Evolutionary conservation across 2,888 invertebrate genomes (phyloP).

Genomic region (Steromphala cineraria): DNA sequence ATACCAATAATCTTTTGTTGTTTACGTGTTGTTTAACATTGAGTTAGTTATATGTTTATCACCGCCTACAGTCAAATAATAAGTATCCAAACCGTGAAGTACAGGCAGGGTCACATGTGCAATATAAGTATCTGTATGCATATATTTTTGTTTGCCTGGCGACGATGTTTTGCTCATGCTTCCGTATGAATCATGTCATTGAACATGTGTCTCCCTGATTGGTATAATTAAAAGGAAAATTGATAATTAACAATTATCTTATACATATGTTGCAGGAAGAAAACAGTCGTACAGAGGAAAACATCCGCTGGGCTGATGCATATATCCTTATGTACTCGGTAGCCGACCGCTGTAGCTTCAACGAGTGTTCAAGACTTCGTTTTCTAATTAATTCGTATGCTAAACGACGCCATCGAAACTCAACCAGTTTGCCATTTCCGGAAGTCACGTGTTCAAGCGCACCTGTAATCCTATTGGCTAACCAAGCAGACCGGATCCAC

Average conservation of each 20-base stretch:
- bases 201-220: too few species aligned
- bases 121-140: too few species aligned
- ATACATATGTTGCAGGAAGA: conserved; percentile 53
- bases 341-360: conserved; percentile 90
- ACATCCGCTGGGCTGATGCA: conserved; percentile 92
- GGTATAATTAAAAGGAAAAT: too few species aligned
- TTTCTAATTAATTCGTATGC: conserved; percentile 70
- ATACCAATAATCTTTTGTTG: background rate
- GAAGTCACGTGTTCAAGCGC: conserved; percentile 35
- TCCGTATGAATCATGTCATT: too few species aligned
- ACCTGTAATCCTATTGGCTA: conserved; percentile 88
- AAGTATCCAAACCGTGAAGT: too few species aligned
- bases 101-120: too few species aligned
- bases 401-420: conserved; percentile 42
- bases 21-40: background rate
- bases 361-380: conserved; percentile 65
- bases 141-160: too few species aligned
- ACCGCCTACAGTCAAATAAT: background rate
- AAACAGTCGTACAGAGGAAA: conserved; percentile 80
- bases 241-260: background rate
- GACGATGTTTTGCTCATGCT: too few species aligned
- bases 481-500: conserved; percentile 86
- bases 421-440: conserved; percentile 27
- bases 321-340: conserved; percentile 91
- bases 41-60: background rate